Evolutionary conservation across 2,113 vertebrate species (phyloP).

Genomic region (Copsychus sechellarum): DNA sequence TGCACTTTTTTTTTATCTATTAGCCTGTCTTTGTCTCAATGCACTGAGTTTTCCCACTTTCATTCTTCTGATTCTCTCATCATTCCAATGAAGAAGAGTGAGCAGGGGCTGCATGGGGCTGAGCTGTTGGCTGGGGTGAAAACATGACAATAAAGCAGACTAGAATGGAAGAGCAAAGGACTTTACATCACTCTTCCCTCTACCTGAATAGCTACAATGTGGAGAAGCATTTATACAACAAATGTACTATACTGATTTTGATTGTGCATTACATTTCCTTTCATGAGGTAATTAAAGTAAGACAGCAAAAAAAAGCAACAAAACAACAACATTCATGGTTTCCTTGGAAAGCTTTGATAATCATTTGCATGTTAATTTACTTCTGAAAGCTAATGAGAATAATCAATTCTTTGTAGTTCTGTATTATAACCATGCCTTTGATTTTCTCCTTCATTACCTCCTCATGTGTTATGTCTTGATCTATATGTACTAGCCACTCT

Average conservation of each 20-base stretch:
- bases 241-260: background rate
- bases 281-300: background rate
- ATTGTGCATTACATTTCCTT: background rate
- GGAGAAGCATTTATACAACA: background rate
- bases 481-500: background rate
- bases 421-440: background rate
- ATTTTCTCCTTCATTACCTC: background rate
- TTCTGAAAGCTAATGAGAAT: background rate
- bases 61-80: background rate
- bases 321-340: background rate
- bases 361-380: background rate
- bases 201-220: background rate
- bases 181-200: background rate
- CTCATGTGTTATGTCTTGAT: background rate
- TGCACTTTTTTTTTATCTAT: background rate
- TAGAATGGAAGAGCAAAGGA: background rate
- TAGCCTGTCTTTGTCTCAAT: background rate
- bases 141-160: rapidly evolving
- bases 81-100: rapidly evolving
- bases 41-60: background rate
- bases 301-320: background rate
- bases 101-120: rapidly evolving
- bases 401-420: background rate
- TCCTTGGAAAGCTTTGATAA: background rate
- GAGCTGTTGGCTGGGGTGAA: background rate